These are phyloP conservation scores for Basileuterus tristriatus DNA, from an alignment of 2,797 vertebrate genomes.

Conservation along the genomic window DNA sequence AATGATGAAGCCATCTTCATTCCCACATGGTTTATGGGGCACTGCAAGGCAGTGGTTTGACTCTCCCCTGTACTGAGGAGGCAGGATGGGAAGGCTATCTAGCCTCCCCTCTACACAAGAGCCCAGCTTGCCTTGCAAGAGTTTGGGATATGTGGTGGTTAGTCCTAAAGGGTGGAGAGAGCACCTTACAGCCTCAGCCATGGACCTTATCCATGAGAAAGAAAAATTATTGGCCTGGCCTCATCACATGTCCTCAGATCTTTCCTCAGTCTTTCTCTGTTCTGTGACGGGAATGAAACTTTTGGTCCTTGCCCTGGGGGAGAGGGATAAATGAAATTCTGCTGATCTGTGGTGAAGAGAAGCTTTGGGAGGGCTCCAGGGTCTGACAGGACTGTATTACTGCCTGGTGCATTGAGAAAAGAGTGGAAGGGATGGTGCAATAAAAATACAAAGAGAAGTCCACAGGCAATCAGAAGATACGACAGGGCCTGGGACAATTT, in stretches of 20 bases:
- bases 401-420: not conserved
- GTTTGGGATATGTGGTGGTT: fast-evolving
- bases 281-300: not conserved
- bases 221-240: not conserved
- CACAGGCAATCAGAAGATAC: not conserved
- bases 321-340: not conserved
- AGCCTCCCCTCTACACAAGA: fast-evolving
- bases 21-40: fast-evolving
- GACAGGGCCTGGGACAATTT: not conserved
- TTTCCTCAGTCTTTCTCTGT: not conserved
- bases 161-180: not conserved
- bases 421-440: not conserved
- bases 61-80: not conserved
- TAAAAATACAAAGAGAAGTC: not conserved
- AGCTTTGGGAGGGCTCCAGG: not conserved
- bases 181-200: not conserved
- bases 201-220: not conserved
- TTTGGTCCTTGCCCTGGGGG: not conserved
- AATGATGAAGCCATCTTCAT: not conserved
- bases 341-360: not conserved
- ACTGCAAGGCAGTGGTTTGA: not conserved
- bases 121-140: not conserved
- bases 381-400: not conserved
- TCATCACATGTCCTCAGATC: not conserved
- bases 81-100: not conserved